A percentile compares a stretch with the other conserved stretches of the same genome.
These are phyloP conservation scores for Lepus europaeus DNA, from an alignment of 2,113 vertebrate genomes.

Conservation along the genomic window DNA sequence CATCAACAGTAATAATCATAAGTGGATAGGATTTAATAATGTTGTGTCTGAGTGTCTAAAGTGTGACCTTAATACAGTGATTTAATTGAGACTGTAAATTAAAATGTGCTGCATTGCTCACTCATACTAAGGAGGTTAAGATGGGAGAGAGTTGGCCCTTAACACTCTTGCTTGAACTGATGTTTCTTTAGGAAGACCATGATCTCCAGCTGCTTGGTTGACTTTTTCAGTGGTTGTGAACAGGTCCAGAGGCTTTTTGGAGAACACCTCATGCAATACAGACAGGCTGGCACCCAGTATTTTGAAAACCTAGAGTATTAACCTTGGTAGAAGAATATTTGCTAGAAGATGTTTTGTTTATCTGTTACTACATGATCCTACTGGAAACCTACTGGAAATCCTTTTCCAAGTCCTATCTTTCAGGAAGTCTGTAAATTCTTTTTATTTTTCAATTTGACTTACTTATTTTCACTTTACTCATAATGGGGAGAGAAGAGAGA, in stretches of 20 bases:
- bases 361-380: neutral
- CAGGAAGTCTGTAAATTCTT: neutral
- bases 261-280: neutral
- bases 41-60: slow-evolving; percentile 62
- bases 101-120: neutral
- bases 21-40: slow-evolving; percentile 71
- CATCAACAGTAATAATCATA: slow-evolving; percentile 36
- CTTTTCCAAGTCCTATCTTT: neutral
- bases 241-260: slow-evolving; percentile 32
- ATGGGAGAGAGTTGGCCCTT: slow-evolving; percentile 26
- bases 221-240: slow-evolving; percentile 20
- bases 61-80: slow-evolving; percentile 63
- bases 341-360: slow-evolving; percentile 12
- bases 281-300: neutral
- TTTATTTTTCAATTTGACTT: neutral
- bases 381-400: neutral
- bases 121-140: neutral
- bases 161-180: neutral
- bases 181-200: slow-evolving; percentile 3
- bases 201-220: neutral
- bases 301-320: neutral
- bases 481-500: too few relatives aligned
- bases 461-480: neutral
- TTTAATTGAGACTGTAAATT: slow-evolving; percentile 72
- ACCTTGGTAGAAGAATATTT: neutral